phyloP scores from a whole-genome alignment of 1,140 invertebrate genomes.

The Drosophila trapezifrons region DNA sequence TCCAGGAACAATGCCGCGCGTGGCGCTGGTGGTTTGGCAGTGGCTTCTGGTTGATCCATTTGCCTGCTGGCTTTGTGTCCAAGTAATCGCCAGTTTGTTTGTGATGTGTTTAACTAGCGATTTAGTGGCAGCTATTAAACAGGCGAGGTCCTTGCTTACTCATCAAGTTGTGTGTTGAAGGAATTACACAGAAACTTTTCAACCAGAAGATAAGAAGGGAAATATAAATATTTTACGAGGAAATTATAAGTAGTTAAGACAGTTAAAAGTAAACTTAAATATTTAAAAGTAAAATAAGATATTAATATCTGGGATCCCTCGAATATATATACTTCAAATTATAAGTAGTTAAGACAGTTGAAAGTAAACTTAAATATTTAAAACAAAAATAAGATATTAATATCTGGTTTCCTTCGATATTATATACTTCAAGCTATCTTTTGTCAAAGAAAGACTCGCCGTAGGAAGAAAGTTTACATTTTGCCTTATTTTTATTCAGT shows the following conservation, averaged over 20 bases:
- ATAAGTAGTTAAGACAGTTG: not conserved
- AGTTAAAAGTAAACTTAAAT: not conserved
- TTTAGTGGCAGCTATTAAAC: constrained; percentile 60
- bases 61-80: constrained; percentile 23
- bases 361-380: not conserved
- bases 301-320: too few relatives aligned
- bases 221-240: not conserved
- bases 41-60: constrained; percentile 52
- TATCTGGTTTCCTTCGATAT: too few relatives aligned
- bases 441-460: too few relatives aligned
- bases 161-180: constrained; percentile 15
- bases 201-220: not conserved
- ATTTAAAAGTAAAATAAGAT: not conserved
- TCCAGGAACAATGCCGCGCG: constrained; percentile 8
- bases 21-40: constrained; percentile 7
- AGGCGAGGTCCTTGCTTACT: constrained; percentile 38
- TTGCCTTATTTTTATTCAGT: not conserved
- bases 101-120: constrained; percentile 58
- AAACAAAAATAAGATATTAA: not conserved
- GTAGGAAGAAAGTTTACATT: not conserved
- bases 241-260: not conserved
- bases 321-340: too few relatives aligned
- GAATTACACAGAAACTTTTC: constrained; percentile 16
- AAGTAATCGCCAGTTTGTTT: constrained; percentile 30
- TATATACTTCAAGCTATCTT: too few relatives aligned